phyloP scores from a whole-genome alignment of 2,888 invertebrate species.

The Meghimatium bilineatum region DNA sequence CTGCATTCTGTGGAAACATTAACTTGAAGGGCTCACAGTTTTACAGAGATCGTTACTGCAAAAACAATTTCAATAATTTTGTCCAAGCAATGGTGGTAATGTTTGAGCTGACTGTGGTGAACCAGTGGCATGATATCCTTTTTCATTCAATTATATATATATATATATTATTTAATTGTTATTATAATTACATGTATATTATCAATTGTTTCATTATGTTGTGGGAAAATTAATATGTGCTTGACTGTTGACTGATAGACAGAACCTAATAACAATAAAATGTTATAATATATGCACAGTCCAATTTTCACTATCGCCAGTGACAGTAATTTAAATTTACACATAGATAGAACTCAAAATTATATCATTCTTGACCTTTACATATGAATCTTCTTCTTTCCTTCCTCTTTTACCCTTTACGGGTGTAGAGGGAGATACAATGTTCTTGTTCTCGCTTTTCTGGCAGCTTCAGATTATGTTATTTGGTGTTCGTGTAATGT shows the following conservation, averaged over 20 bases:
- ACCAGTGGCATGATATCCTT: slow-evolving; percentile 80
- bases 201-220: too few species aligned
- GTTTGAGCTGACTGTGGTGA: slow-evolving; percentile 79
- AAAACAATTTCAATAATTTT: slow-evolving; percentile 79
- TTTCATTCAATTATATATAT: background rate
- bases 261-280: background rate
- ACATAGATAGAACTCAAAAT: background rate
- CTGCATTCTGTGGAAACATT: slow-evolving; percentile 73
- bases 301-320: background rate
- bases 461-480: too few species aligned
- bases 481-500: too few species aligned
- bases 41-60: slow-evolving; percentile 77
- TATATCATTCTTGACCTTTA: background rate
- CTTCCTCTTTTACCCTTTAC: too few species aligned
- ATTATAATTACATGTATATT: background rate
- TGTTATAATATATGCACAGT: background rate
- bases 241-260: background rate
- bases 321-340: background rate
- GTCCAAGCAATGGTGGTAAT: slow-evolving; percentile 77
- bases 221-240: background rate
- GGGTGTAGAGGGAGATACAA: too few species aligned
- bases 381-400: too few species aligned
- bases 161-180: background rate
- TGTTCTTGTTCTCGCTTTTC: too few species aligned
- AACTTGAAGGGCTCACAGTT: slow-evolving; percentile 75